Base-by-base conservation (phyloP, 2,888 invertebrate genomes). In the Dicyrtomina minuta region DNA sequence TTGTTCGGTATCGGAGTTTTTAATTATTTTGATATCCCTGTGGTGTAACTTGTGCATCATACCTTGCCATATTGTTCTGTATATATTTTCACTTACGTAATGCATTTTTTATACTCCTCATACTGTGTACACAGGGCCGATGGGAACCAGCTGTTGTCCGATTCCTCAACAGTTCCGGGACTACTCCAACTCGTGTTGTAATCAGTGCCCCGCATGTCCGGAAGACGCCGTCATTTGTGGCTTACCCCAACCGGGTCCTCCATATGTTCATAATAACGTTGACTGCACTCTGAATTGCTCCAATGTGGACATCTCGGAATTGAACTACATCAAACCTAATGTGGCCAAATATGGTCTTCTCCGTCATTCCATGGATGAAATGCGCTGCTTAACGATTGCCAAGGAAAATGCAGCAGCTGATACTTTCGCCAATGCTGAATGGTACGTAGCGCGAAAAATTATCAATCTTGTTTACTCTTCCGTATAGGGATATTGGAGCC, bases 291-390 rank as follows among this genome's bases (percentile, higher is more conserved):
- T 77, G 65, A 74, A 77, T 64, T 77, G 77, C 44, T 76, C 76
- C 24, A 69, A 64, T n/a, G 77, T 77, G 24, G 76, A 76, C 59
- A 71, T 72, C n/a, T 74, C 74, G 0, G 77, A 76, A 41, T 58
- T 77, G 61, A 75, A 77, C 49, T 74, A 73, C 66, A 77, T 77
- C 66, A 74, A 74, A 58, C 78, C 78, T 5, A 75, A 76, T 53
- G 74, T 76, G 0, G 66, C 76, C 43, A 78, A 76, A 24, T 76
- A 71, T 66, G 74, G 74, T 39, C 72, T 76, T 5, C 71, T 76
- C 27, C 74, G 78, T 26, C 78, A 78, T 65, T 72, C 75, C 17
- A 74, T 78, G 74, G 76, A 78, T 56, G 76, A 78, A 66, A 76
- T 76, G 78, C 60, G 76, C 8, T 76, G 75, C 53, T 55, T 78